These are phyloP conservation scores for Caerostris darwini DNA, from an alignment of 1,140 invertebrate genomes.

Conservation along the genomic window DNA sequence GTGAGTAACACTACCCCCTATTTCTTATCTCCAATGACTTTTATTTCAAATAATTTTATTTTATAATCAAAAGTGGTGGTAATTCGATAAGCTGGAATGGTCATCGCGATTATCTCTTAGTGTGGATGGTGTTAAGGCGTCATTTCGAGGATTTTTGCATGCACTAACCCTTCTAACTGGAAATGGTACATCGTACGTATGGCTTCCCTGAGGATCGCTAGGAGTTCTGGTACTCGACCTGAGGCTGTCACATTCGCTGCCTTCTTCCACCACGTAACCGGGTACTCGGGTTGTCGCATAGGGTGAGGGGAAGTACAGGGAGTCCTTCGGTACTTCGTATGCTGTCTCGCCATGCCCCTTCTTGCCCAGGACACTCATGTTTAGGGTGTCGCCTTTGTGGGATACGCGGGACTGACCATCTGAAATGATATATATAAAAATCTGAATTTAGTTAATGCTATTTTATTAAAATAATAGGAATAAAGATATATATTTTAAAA, in stretches of 20 bases:
- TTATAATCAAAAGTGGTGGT: too few relatives aligned
- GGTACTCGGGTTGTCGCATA: conserved; percentile 78
- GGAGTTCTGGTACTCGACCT: conserved; percentile 73
- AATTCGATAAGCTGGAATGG: too few relatives aligned
- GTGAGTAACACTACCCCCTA: too few relatives aligned
- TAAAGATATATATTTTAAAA: too few relatives aligned
- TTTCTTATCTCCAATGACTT: too few relatives aligned
- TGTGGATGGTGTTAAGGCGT: too few relatives aligned
- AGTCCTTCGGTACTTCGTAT: conserved; percentile 75
- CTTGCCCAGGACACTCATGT: conserved; percentile 73
- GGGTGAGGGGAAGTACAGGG: conserved; percentile 78
- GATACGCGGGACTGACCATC: conserved; percentile 59
- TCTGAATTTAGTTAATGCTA: too few relatives aligned
- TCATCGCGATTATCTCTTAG: too few relatives aligned
- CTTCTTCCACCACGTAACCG: conserved; percentile 70
- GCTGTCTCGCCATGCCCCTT: conserved; percentile 61
- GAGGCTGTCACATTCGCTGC: conserved; percentile 77
- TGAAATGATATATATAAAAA: background rate
- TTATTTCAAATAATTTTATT: too few relatives aligned
- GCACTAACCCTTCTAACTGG: conserved; percentile 78
- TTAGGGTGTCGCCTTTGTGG: conserved; percentile 72
- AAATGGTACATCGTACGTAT: conserved; percentile 78
- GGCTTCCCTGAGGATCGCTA: conserved; percentile 75
- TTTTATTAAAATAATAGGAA: too few relatives aligned
- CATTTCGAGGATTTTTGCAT: conserved; percentile 31